Conservation (phyloP, 2,888 invertebrate genomes). For the Drosophila parthenogenetica region DNA sequence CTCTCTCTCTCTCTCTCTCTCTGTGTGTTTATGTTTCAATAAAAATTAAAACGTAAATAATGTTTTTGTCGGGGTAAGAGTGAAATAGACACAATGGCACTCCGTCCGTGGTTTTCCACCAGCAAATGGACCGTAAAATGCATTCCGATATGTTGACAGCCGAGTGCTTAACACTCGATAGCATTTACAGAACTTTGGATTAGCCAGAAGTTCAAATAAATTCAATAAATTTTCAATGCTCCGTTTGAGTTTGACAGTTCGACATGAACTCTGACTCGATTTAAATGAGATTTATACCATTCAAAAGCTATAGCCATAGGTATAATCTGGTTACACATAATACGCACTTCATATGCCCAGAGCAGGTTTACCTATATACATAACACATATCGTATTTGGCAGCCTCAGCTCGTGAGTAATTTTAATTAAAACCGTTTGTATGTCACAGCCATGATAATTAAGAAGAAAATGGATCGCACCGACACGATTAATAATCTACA, state of each 20-base stretch:
- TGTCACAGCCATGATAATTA: conserved; percentile 5
- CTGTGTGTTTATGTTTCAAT: conserved; percentile 55
- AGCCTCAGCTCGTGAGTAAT: conserved; percentile 2
- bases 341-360: conserved; percentile 2
- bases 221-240: conserved; percentile 27
- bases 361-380: neutral
- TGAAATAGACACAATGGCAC: conserved; percentile 16
- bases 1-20: conserved; percentile 18
- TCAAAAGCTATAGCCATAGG: neutral
- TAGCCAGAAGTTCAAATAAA: conserved; percentile 29
- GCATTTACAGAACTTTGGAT: conserved; percentile 31
- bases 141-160: conserved; percentile 62
- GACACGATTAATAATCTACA: conserved; percentile 6
- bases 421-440: conserved; percentile 10
- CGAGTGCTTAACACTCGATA: conserved; percentile 35
- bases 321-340: conserved; percentile 12
- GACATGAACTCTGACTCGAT: conserved; percentile 1
- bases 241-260: conserved; percentile 10
- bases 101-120: conserved; percentile 1
- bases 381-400: neutral
- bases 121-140: conserved; percentile 66
- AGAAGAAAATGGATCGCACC: neutral
- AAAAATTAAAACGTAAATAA: conserved; percentile 74
- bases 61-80: conserved; percentile 20
- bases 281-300: conserved; percentile 29